Base-by-base conservation (phyloP, 1,140 invertebrate genomes). In the Bradysia coprophila region DNA sequence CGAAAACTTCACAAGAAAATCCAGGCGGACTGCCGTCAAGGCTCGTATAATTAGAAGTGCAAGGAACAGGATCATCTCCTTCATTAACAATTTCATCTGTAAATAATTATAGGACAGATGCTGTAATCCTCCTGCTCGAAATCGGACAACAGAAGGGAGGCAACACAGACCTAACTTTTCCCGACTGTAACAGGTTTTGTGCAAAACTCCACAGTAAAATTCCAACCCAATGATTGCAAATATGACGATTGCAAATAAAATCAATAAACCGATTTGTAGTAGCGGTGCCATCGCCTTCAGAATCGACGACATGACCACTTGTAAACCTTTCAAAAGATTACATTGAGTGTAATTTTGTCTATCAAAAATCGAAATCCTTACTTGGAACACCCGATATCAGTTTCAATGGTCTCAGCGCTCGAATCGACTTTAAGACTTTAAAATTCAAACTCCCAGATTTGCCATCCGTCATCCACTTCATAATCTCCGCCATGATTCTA, bases 361-460 rank as follows among this genome's bases (percentile, higher is more conserved):
- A n/a, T n/a, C n/a, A n/a, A n/a, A 13, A 34, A 34, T 3, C 55
- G 50, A 57, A 68, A 68, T 82, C 92, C 92, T 90, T 88, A 98
- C 95, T 99, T 80, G 95, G 95, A 76, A 98, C 97, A 73, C 96
- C 93, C 75, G 95, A 98, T 66, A 99, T 95, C 78, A 99, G 82
- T 86, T 99, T 99, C 75, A 99, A 82, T 64, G 96, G 95, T 76
- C 95, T 83, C 71, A 98, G 80, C 70, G 98, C 95, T 74, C 95
- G 83, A 73, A 98, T 95, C 67, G 93, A 93, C 77, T 93, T 84
- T 71, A 98, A 80, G 67, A 92, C 97, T 73, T 92, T 81, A 70
- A 97, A 86, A 79, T 98, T 93, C 78, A 96, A 80, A 67, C 84
- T 81, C 72, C 80, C 68, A 62, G 75, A 72, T 71, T 72, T 72